Evolutionary conservation across 1,140 invertebrate species (phyloP).

Genomic region (Drosophila subpulchrella): DNA sequence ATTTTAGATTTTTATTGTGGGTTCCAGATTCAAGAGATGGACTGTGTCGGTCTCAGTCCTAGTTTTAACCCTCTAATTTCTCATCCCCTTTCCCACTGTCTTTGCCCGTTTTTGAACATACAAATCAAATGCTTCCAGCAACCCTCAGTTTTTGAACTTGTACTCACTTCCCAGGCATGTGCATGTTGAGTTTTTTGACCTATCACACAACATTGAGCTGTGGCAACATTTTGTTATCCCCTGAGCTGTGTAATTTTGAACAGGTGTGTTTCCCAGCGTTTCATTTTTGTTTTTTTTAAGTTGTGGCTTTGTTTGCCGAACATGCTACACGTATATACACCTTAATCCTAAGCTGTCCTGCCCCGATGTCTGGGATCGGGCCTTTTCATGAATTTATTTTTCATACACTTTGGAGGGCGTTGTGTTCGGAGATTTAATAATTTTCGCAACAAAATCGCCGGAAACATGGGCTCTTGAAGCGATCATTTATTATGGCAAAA

Average conservation of each 20-base stretch:
- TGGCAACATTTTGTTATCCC: slow-evolving; percentile 22
- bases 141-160: slow-evolving; percentile 36
- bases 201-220: slow-evolving; percentile 33
- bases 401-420: slow-evolving; percentile 23
- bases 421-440: slow-evolving; percentile 27
- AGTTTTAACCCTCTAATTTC: slow-evolving; percentile 22
- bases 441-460: slow-evolving; percentile 32
- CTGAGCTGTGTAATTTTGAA: slow-evolving; percentile 54
- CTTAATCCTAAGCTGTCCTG: slow-evolving; percentile 41
- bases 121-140: slow-evolving; percentile 53
- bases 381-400: slow-evolving; percentile 8
- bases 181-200: slow-evolving; percentile 55
- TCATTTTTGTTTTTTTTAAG: slow-evolving; percentile 14
- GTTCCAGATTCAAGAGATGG: not conserved
- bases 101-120: slow-evolving; percentile 3
- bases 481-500: slow-evolving; percentile 52
- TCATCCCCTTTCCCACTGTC: not conserved
- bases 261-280: slow-evolving; percentile 47
- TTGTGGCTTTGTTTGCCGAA: slow-evolving; percentile 36
- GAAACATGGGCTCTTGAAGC: slow-evolving; percentile 25
- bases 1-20: not conserved
- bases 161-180: slow-evolving; percentile 32
- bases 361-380: slow-evolving; percentile 28
- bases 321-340: slow-evolving; percentile 9
- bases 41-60: slow-evolving; percentile 2